Base-by-base conservation (phyloP, 2,888 invertebrate genomes). In the Pemphredon lugubris region DNA sequence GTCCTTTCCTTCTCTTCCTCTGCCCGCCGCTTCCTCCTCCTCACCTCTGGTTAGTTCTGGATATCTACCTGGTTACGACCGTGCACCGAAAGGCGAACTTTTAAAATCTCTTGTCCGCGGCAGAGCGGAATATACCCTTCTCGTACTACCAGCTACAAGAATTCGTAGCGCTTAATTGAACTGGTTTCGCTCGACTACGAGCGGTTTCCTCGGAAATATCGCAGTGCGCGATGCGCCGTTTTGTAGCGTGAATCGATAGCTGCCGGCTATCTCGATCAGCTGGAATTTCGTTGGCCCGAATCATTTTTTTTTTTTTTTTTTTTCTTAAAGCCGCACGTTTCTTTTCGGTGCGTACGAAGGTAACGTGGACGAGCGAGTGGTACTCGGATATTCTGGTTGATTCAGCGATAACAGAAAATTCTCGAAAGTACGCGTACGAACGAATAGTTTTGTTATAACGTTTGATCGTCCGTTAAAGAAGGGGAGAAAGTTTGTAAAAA, bases 141-240 rank as follows among this genome's bases (percentile, higher is more conserved):
- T 21, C 55, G 53, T 72, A 66, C 40, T 66, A 66, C 73, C 37
- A 57, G 60, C 57, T 16, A 39, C 73, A 66, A 66, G 73, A 73
- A 73, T 73, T 73, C 58, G 73, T 68, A 54, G 67, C 67, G 67
- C 67, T 73, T 74, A 73, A 74, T 74, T 59, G 74, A 73, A 68
- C 68, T 60, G 74, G 73, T 73, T 68, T 44, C 45, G 7, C 45
- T 40, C 21, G 1, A 16, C n/a, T n/a, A n/a, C 34, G 37, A 6
- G 21, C 26, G 48, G 26, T 55, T 53, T 16, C 16, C 42, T 42
- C 47, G 55, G 51, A 57, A 47, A 61, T 45, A n/a, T 39, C 51
- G 44, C 50, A n/a, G 18, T 18, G 39, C 16, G 20, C 23, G 14
- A 14, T 16, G 7, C 13, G 9, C 34, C 11, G 26, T 57, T n/a